Conservation (phyloP, 2,113 vertebrate genomes). For the Phylloscopus trochilus region DNA sequence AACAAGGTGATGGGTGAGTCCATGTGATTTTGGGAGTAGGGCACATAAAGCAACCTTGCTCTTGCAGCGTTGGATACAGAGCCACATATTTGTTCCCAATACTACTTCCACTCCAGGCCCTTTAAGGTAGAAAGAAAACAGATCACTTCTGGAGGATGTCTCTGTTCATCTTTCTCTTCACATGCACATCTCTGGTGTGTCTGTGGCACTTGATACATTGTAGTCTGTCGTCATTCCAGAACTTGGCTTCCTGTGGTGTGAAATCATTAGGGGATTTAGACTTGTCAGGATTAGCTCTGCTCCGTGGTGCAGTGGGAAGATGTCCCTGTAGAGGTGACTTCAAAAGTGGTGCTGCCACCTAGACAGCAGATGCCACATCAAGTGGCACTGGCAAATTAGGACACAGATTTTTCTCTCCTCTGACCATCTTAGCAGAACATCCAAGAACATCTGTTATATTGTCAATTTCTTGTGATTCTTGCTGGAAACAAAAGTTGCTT, state of each 20-base stretch:
- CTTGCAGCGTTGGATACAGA: not conserved
- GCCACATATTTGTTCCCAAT: not conserved
- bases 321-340: fast-evolving
- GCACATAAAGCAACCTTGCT: not conserved
- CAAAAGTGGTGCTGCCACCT: not conserved
- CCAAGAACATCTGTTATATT: not conserved
- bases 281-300: not conserved
- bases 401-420: not conserved
- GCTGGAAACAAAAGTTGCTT: not conserved
- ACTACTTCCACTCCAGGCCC: not conserved
- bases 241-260: not conserved
- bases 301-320: not conserved
- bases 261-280: not conserved
- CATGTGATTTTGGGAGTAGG: not conserved
- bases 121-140: not conserved
- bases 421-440: not conserved
- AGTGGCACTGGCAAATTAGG: not conserved
- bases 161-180: not conserved
- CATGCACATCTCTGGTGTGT: not conserved
- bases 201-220: not conserved
- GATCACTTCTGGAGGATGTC: not conserved
- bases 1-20: not conserved
- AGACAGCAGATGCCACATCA: not conserved
- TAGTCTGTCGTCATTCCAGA: not conserved
- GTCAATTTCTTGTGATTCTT: not conserved